These are phyloP conservation scores for Nephrotoma guestfalica DNA, from an alignment of 2,888 invertebrate species.

Conservation along the genomic window DNA sequence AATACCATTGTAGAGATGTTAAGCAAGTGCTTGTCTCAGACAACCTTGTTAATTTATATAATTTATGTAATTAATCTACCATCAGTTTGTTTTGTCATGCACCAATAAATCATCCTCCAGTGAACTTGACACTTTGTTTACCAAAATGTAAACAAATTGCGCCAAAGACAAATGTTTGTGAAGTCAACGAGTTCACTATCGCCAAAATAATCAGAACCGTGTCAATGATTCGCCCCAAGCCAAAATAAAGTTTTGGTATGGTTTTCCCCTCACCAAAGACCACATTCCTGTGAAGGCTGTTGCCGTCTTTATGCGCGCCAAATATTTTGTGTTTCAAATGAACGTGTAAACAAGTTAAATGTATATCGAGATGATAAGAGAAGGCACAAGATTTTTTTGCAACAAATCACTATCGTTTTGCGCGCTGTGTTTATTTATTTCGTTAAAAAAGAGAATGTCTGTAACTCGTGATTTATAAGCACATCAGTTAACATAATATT, in stretches of 20 bases:
- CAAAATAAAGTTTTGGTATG: neutral
- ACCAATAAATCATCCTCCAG: neutral
- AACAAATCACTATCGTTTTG: neutral
- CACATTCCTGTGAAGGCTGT: neutral
- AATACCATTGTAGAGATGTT: too few species aligned
- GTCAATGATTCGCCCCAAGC: neutral
- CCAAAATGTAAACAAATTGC: too few species aligned
- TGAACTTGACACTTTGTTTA: neutral
- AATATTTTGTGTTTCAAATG: too few species aligned
- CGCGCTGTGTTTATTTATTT: neutral
- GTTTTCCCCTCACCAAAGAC: neutral
- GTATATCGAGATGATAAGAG: neutral
- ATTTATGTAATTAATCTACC: too few species aligned
- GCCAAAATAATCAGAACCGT: neutral
- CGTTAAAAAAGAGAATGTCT: neutral
- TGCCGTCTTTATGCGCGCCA: neutral
- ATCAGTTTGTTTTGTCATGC: too few species aligned
- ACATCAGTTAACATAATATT: neutral
- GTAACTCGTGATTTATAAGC: neutral
- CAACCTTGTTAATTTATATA: too few species aligned
- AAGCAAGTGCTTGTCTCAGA: too few species aligned
- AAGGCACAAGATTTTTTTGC: neutral
- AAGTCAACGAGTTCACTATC: neutral
- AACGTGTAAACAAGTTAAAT: too few species aligned
- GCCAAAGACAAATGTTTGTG: neutral